Percentiles rank a stretch among this genome's conserved stretches.
phyloP scores from a whole-genome alignment of 1,140 invertebrate genomes.

The Anastrepha obliqua region DNA sequence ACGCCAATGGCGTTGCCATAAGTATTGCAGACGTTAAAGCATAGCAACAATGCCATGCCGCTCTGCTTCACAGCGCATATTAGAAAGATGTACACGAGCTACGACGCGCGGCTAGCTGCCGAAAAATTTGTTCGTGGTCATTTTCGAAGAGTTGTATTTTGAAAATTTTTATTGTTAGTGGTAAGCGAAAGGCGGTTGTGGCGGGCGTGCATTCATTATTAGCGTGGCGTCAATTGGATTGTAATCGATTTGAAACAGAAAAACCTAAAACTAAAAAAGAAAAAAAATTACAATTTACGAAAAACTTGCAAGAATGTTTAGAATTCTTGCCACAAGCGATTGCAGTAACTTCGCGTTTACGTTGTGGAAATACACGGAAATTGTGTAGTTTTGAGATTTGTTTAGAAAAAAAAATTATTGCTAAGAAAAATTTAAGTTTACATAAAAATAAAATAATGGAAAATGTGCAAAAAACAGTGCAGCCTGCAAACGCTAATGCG shows the following conservation, averaged over 20 bases:
- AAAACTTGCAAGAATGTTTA: too few relatives aligned
- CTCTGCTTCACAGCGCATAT: background rate
- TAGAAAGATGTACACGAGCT: background rate
- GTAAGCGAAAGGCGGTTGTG: background rate
- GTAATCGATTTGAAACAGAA: conserved; percentile 11
- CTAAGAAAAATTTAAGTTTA: background rate
- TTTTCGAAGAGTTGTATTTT: conserved; percentile 42
- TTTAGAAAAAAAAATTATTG: background rate
- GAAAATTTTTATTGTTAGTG: conserved; percentile 51
- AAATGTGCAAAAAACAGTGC: background rate
- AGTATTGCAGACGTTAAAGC: background rate
- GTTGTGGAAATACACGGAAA: background rate
- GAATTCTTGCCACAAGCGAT: too few relatives aligned
- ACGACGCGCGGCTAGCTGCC: background rate
- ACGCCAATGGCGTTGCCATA: background rate
- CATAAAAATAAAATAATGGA: background rate
- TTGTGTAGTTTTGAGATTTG: background rate
- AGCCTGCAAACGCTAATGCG: background rate
- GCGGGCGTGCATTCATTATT: conserved; percentile 20
- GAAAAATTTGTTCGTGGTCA: conserved; percentile 8
- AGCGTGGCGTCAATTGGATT: conserved; percentile 7
- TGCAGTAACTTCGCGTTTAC: conserved; percentile 19
- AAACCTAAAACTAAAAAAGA: background rate
- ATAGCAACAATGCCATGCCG: background rate
- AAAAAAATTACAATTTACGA: background rate